Evolutionary conservation across 2,797 vertebrate species (phyloP).

Genomic region (Alfaro cultratus): DNA sequence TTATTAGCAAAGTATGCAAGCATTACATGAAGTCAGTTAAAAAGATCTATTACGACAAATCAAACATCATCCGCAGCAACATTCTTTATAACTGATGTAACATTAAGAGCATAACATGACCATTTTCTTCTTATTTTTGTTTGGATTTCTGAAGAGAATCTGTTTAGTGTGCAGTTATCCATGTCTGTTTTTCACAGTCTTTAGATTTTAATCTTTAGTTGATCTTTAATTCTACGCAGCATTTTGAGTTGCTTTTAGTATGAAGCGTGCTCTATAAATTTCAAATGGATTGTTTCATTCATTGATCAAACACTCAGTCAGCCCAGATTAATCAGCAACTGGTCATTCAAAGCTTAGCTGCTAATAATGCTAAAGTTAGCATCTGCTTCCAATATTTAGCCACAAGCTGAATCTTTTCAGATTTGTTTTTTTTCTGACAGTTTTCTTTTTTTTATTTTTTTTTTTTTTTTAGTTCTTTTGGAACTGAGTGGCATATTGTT

Average conservation of each 20-base stretch:
- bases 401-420: neutral
- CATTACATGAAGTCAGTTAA: neutral
- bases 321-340: neutral
- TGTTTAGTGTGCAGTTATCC: neutral
- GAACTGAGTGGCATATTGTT: neutral
- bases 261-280: neutral
- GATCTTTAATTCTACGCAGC: neutral
- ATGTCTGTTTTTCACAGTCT: neutral
- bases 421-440: neutral
- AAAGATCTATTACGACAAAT: neutral
- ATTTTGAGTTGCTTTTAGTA: neutral
- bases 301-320: neutral
- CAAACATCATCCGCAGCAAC: neutral
- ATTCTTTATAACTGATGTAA: neutral
- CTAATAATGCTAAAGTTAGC: neutral
- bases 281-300: neutral
- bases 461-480: neutral
- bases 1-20: neutral
- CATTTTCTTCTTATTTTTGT: neutral
- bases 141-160: neutral
- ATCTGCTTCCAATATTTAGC: neutral
- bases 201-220: neutral
- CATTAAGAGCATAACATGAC: neutral
- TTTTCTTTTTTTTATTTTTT: neutral
- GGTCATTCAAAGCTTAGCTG: neutral